These are phyloP conservation scores for Gobius niger DNA, from an alignment of 2,113 vertebrate species.

Conservation along the genomic window DNA sequence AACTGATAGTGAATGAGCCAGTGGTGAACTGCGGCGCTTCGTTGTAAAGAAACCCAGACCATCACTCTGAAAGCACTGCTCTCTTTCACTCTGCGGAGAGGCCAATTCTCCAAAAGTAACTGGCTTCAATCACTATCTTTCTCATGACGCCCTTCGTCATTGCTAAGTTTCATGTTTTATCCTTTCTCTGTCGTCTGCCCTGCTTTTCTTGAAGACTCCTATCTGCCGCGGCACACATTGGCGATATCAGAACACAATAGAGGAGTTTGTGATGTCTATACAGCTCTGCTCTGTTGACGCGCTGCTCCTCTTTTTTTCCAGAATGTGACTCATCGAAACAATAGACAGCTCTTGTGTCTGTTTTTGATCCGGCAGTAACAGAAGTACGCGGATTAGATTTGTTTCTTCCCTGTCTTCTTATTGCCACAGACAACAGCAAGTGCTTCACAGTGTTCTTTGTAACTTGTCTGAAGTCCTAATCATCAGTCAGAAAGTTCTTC, in stretches of 20 bases:
- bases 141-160: neutral
- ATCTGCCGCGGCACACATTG: neutral
- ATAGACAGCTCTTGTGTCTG: neutral
- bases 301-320: neutral
- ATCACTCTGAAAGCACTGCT: constrained; percentile 20
- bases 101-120: constrained; percentile 36
- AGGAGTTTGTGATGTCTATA: neutral
- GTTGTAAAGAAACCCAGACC: constrained; percentile 32
- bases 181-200: neutral
- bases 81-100: constrained; percentile 29
- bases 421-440: neutral
- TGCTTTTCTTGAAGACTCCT: neutral
- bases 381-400: neutral
- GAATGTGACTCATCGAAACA: constrained; percentile 7
- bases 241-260: neutral
- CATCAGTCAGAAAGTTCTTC: neutral
- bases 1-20: constrained; percentile 17
- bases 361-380: neutral
- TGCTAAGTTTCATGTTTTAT: neutral
- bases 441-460: neutral
- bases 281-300: neutral
- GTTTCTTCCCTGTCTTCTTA: neutral
- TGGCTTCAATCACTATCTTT: constrained; percentile 12
- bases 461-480: neutral
- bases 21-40: constrained; percentile 29